These are phyloP conservation scores for Lagenorhynchus albirostris DNA, from an alignment of 2,113 vertebrate genomes.

Conservation along the genomic window DNA sequence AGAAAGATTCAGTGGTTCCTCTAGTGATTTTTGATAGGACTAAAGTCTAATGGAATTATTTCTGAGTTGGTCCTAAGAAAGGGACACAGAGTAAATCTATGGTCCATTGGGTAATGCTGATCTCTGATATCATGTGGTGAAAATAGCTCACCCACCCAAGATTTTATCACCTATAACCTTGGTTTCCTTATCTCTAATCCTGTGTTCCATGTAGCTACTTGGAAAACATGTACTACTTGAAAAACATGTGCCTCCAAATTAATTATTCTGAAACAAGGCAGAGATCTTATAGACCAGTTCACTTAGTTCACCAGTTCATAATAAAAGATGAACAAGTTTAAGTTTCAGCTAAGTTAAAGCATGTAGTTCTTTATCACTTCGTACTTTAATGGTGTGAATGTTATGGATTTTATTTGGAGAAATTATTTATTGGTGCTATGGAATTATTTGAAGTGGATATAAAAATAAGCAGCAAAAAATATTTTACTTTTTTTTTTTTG, in stretches of 20 bases:
- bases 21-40: neutral
- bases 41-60: neutral
- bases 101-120: neutral
- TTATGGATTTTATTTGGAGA: slow-evolving; percentile 41
- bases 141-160: neutral
- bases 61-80: neutral
- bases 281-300: neutral
- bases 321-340: neutral
- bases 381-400: neutral
- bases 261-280: neutral
- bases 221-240: neutral
- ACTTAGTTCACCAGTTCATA: neutral
- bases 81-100: neutral
- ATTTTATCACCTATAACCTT: neutral
- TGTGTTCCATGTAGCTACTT: neutral
- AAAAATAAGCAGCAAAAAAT: slow-evolving; percentile 44
- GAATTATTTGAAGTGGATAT: neutral
- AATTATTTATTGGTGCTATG: slow-evolving; percentile 37
- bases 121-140: neutral
- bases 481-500: slow-evolving; percentile 53
- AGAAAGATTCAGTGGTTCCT: neutral
- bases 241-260: neutral
- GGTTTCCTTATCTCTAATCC: neutral
- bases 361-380: neutral
- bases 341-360: neutral